Evolutionary conservation across 2,113 vertebrate species (phyloP), one percentile per base, ranked within the genome.

Genomic region (Salminus brasiliensis): DNA sequence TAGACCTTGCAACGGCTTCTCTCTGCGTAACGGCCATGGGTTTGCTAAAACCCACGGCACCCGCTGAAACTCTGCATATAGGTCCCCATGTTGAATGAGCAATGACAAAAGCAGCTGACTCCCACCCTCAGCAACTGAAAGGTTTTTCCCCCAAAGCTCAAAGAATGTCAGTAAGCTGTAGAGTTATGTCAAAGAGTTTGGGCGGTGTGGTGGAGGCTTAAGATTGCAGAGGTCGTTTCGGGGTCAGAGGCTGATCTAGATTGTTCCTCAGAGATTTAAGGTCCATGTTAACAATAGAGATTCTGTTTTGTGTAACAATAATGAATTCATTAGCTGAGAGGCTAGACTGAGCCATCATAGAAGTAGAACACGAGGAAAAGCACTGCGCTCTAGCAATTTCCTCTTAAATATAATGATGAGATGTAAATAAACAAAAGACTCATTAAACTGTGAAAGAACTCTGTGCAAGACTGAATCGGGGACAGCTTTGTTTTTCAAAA

Each of bases 221-320:
- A 83, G n/a, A 45, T 77, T 79, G 74, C 62, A 32, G 34, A 36
- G 72, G 60, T 73, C 45, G 29, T 66, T 55, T n/a, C 11, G 23
- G 62, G 78, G 55, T 80, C 52, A 72, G 73, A 39, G 43, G 73
- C 72, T 83, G 69, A 74, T 80, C 63, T 76, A 67, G 66, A 72
- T 79, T 66, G 69, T 79, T n/a, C 27, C 47, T 66, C 29, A 21
- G 45, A 29, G 66, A 27, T 49, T 65, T 67, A 74, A 76, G 49
- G 36, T 57, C 41, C 62, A 6, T 68, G 52, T 47, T 62, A 76
- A 84, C 82, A 84, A 80, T 80, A 71, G 32, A 45, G 70, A 80
- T 47, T 68, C 57, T 80, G 78, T 80, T 80, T 80, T 53, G 49
- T 60, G 21, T 70, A 80, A 84, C 74, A 80, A 80, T 80, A 47